These are phyloP conservation scores for Hylyphantes graminicola DNA, from an alignment of 1,140 invertebrate species.

Conservation along the genomic window DNA sequence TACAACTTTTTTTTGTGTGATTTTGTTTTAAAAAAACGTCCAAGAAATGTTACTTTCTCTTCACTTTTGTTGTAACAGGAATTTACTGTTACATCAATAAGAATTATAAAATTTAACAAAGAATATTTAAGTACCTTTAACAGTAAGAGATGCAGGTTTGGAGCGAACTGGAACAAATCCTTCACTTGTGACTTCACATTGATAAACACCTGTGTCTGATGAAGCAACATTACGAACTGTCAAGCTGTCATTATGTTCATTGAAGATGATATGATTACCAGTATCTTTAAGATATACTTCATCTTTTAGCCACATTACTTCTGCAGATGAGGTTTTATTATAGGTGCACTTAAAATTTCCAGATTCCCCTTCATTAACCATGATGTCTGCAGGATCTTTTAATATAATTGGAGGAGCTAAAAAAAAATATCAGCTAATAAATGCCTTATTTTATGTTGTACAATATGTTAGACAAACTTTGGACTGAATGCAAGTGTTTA, in stretches of 20 bases:
- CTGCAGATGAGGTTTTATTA: slow-evolving; percentile 73
- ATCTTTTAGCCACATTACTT: slow-evolving; percentile 79
- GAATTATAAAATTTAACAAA: neutral
- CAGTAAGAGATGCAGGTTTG: slow-evolving; percentile 72
- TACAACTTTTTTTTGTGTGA: no score
- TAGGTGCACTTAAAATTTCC: slow-evolving; percentile 75
- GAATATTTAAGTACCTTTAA: slow-evolving; percentile 72
- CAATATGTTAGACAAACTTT: no score
- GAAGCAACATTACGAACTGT: slow-evolving; percentile 73
- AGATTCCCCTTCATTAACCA: slow-evolving; percentile 76
- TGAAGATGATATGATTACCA: slow-evolving; percentile 58
- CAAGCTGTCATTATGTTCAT: slow-evolving; percentile 73
- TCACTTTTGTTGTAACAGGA: neutral
- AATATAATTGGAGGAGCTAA: slow-evolving; percentile 72
- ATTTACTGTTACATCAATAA: neutral
- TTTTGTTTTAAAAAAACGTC: no score
- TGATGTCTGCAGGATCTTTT: slow-evolving; percentile 71
- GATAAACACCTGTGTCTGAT: slow-evolving; percentile 76
- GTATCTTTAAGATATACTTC: slow-evolving; percentile 73
- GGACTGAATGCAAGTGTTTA: no score
- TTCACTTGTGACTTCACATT: slow-evolving; percentile 77
- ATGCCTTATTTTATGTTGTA: no score
- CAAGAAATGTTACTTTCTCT: no score
- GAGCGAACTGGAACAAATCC: slow-evolving; percentile 76
- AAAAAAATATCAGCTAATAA: slow-evolving; percentile 44